A percentile compares a stretch with the other conserved stretches of the same genome.
These are phyloP conservation scores for Sturnus vulgaris DNA, from an alignment of 2,113 vertebrate species.

Conservation along the genomic window DNA sequence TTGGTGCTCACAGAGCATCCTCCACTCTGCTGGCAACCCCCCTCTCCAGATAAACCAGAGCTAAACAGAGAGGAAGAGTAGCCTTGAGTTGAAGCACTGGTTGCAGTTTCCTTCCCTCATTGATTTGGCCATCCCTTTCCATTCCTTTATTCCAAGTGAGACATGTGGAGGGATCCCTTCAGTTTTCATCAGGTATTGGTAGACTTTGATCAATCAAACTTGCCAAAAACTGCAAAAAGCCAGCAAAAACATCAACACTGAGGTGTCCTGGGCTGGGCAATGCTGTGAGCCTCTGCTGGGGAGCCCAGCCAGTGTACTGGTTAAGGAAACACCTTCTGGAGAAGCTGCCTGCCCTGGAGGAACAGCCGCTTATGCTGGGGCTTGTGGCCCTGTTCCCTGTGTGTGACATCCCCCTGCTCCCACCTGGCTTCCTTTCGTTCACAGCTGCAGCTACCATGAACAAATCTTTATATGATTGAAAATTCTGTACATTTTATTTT, in stretches of 20 bases:
- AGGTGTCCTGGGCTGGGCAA: background rate
- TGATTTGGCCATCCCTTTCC: background rate
- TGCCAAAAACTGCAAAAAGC: background rate
- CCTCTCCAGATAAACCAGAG: background rate
- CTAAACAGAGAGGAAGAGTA: background rate
- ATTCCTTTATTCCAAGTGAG: background rate
- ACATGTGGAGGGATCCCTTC: background rate
- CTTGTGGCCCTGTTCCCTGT: background rate
- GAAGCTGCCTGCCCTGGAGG: background rate
- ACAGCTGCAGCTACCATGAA: rapidly evolving
- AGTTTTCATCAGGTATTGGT: rapidly evolving
- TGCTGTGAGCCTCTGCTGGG: background rate
- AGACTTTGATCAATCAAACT: background rate
- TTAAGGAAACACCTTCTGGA: background rate
- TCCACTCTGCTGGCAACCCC: rapidly evolving
- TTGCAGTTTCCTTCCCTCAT: background rate
- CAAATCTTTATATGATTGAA: constrained; percentile 19
- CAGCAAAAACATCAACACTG: rapidly evolving
- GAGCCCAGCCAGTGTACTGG: rapidly evolving
- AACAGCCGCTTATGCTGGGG: rapidly evolving
- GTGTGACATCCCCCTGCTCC: background rate
- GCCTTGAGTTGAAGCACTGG: background rate
- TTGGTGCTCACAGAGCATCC: background rate
- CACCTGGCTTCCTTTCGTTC: rapidly evolving
- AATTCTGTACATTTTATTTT: constrained; percentile 48